Evolutionary conservation across 2,113 vertebrate species (phyloP).

Genomic region (Charina bottae): DNA sequence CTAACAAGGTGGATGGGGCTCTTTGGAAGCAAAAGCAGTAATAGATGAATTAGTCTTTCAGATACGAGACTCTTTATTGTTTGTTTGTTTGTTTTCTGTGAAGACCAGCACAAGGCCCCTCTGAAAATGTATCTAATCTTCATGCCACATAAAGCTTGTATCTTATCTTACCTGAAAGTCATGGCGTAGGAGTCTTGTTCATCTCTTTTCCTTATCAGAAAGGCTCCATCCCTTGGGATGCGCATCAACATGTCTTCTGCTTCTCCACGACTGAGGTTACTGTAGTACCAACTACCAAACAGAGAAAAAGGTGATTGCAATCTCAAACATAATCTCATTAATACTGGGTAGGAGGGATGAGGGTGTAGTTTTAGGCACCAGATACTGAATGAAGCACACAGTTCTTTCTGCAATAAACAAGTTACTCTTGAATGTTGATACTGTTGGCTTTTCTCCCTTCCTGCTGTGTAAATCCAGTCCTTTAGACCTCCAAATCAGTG

Average conservation of each 20-base stretch:
- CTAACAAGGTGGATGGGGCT: neutral
- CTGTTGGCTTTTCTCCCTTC: neutral
- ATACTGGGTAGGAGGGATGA: rapidly evolving
- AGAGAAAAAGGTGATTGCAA: slow-evolving; percentile 25
- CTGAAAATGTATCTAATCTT: neutral
- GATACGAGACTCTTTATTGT: neutral
- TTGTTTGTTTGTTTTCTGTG: neutral
- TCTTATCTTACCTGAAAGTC: slow-evolving; percentile 93
- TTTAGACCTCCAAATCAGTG: neutral
- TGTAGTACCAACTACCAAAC: slow-evolving; percentile 90
- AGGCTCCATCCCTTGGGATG: slow-evolving; percentile 95
- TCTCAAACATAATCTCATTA: slow-evolving; percentile 8
- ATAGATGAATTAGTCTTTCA: neutral
- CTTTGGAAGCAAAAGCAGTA: neutral
- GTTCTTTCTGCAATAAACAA: slow-evolving; percentile 1
- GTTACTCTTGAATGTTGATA: slow-evolving; percentile 28
- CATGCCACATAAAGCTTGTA: neutral
- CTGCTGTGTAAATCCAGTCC: neutral
- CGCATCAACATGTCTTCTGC: slow-evolving; percentile 94
- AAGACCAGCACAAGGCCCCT: neutral
- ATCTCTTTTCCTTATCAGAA: slow-evolving; percentile 92
- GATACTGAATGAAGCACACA: neutral
- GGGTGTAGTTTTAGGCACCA: neutral
- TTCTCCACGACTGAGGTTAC: slow-evolving; percentile 90
- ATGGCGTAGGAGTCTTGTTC: slow-evolving; percentile 89